phyloP scores from a whole-genome alignment of 2,888 invertebrate species.

The Caenorhabditis imperialis region DNA sequence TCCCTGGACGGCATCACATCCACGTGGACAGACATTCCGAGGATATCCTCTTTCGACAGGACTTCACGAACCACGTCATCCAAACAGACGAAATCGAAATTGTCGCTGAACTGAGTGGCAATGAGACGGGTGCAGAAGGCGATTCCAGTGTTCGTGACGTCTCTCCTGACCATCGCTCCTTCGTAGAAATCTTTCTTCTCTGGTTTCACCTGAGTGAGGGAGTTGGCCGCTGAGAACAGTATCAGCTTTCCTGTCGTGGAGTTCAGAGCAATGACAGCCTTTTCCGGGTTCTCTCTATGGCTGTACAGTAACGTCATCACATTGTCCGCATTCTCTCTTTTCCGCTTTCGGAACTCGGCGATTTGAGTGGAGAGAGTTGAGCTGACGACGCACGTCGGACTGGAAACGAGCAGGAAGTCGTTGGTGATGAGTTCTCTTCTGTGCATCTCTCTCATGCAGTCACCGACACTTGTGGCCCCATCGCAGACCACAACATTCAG shows the following conservation, averaged over 20 bases:
- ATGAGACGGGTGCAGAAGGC: constrained; percentile 69
- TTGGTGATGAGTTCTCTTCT: constrained; percentile 59
- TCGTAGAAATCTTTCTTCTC: constrained; percentile 61
- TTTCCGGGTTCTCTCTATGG: constrained; percentile 31
- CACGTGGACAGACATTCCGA: constrained; percentile 69
- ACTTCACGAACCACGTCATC: constrained; percentile 74
- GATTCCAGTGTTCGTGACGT: constrained; percentile 68
- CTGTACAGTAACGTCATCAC: constrained; percentile 69
- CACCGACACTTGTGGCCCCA: constrained; percentile 64
- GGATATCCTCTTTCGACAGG: constrained; percentile 72
- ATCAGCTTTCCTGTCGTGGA: constrained; percentile 58
- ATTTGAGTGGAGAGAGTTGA: constrained; percentile 59
- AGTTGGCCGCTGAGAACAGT: constrained; percentile 57
- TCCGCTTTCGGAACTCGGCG: constrained; percentile 57
- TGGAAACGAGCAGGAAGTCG: constrained; percentile 71
- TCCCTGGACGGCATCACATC: constrained; percentile 64
- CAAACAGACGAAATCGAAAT: constrained; percentile 71
- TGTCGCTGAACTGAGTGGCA: constrained; percentile 70
- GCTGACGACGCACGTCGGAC: constrained; percentile 64
- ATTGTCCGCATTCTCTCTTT: constrained; percentile 64
- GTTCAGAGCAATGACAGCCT: constrained; percentile 58
- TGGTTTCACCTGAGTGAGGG: constrained; percentile 47
- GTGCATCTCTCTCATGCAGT: constrained; percentile 69
- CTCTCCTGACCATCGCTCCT: constrained; percentile 65
- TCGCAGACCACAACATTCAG: constrained; percentile 44